Evolutionary conservation across 1,140 invertebrate species (phyloP).

Genomic region (Phthorimaea operculella): DNA sequence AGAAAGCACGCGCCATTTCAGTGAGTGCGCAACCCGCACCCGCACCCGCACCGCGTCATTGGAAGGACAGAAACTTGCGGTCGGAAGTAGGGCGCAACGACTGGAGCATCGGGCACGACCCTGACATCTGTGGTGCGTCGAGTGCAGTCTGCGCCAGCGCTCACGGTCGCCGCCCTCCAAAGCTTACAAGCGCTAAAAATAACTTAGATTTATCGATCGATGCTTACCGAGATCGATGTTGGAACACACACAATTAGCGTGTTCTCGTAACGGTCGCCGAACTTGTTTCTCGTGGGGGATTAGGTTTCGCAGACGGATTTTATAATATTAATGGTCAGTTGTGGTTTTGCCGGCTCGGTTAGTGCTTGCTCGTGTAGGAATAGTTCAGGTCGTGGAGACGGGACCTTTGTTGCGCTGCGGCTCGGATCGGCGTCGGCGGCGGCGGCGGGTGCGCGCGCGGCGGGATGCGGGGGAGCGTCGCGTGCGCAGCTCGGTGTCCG

Average conservation of each 20-base stretch:
- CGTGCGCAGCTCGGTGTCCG: slow-evolving; percentile 55
- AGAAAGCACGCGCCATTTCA: slow-evolving; percentile 14
- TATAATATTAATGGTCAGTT: not conserved
- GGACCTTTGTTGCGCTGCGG: slow-evolving; percentile 5
- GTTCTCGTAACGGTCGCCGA: not conserved
- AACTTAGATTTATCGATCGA: slow-evolving; percentile 31
- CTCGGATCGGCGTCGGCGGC: not conserved
- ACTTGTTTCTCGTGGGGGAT: not conserved
- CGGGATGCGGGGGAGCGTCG: slow-evolving; percentile 56
- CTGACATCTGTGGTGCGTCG: slow-evolving; percentile 37
- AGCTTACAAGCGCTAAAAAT: slow-evolving; percentile 43
- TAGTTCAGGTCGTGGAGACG: not conserved
- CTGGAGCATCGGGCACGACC: slow-evolving; percentile 26
- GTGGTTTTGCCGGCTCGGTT: not conserved
- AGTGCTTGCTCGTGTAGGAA: not conserved
- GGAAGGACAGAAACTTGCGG: slow-evolving; percentile 11
- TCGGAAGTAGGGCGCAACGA: slow-evolving; percentile 32
- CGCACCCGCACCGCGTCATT: slow-evolving; percentile 1
- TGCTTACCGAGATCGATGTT: slow-evolving; percentile 16
- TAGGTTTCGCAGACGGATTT: not conserved
- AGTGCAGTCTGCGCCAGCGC: slow-evolving; percentile 30
- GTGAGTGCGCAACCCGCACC: not conserved
- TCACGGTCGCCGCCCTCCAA: slow-evolving; percentile 45
- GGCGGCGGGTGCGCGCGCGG: slow-evolving; percentile 19
- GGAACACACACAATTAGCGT: not conserved